Evolutionary conservation across 37 sponge, comb jelly and placozoan genomes (phyloP), one percentile per base, ranked within the genome.

Genomic region (Oopsacas minuta): DNA sequence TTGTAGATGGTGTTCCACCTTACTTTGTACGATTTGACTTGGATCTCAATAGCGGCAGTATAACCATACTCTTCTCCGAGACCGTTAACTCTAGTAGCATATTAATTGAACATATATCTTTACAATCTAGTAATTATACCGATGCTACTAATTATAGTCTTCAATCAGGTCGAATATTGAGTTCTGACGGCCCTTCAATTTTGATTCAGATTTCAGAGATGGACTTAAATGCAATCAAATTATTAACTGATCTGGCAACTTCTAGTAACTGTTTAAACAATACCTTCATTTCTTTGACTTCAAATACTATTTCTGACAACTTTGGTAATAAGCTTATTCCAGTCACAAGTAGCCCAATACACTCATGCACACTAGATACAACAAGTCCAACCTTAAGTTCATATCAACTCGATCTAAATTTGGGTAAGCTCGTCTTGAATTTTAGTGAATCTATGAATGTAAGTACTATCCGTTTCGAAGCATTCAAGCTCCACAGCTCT

Each of bases 41-140:
- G n/a, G 93, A 95, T 85, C 37, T 95, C 83, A 90, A 95, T 88
- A 86, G 85, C 0, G 52, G 93, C 23, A 85, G 84, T 0, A 82
- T 95, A 22, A 95, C 93, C 0, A 37, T 95, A 36, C 88, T 46
- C 38, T 95, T 95, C 84, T 88, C 90, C 39, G 96, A 95, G 53
- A 92, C 96, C 22, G 92, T 92, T 12, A 91, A 93, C 28, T 61
- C 75, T 25, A 61, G 75, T 61, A 61, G 75, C 75, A 7, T 61
- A 7, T 61, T 34, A 61, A 25, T 61, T 61, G 32, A 10, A 3
- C 28, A 61, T 12, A 25, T 12, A 10, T 3, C 20, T 20, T 34
- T 61, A 3, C 30, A 32, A 32, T 61, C 75, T 5, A 61, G 75
- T 12, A 61, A 61, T 12, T 7, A 61, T n/a, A 83, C 69, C 17